Percentiles rank a stretch among this genome's conserved stretches.
These are phyloP conservation scores for Eilema sororculum DNA, from an alignment of 2,888 invertebrate species.

Conservation along the genomic window DNA sequence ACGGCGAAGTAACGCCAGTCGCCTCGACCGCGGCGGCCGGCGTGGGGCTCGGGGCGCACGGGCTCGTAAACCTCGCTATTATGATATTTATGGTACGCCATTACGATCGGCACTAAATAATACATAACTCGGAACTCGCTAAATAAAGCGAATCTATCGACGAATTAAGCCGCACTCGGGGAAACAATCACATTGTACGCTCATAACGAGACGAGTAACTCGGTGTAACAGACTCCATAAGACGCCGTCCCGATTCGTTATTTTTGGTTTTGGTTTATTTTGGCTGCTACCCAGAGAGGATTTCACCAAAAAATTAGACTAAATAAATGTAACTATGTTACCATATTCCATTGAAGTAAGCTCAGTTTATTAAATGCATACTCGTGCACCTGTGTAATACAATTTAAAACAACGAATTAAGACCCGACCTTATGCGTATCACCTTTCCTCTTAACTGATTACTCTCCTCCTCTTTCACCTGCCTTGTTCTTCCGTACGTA, in stretches of 20 bases:
- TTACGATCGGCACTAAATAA: constrained; percentile 17
- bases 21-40: neutral
- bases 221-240: neutral
- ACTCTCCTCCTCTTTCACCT: too few relatives aligned
- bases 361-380: too few relatives aligned
- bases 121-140: constrained; percentile 10
- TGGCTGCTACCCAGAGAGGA: neutral
- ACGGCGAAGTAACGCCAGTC: neutral
- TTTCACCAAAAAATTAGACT: neutral
- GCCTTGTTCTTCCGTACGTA: too few relatives aligned
- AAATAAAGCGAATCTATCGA: constrained; percentile 9
- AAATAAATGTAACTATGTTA: too few relatives aligned
- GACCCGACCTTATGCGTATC: too few relatives aligned
- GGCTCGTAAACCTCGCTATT: constrained; percentile 15
- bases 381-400: neutral
- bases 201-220: too few relatives aligned
- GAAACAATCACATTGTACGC: neutral
- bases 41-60: neutral
- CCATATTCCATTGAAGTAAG: neutral
- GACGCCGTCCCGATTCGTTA: neutral
- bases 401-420: neutral
- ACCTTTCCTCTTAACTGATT: too few relatives aligned
- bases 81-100: constrained; percentile 17
- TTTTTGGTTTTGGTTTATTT: too few relatives aligned
- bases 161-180: constrained; percentile 3